phyloP scores from a whole-genome alignment of 2,113 vertebrate species.

The Psilopsiagon aurifrons region DNA sequence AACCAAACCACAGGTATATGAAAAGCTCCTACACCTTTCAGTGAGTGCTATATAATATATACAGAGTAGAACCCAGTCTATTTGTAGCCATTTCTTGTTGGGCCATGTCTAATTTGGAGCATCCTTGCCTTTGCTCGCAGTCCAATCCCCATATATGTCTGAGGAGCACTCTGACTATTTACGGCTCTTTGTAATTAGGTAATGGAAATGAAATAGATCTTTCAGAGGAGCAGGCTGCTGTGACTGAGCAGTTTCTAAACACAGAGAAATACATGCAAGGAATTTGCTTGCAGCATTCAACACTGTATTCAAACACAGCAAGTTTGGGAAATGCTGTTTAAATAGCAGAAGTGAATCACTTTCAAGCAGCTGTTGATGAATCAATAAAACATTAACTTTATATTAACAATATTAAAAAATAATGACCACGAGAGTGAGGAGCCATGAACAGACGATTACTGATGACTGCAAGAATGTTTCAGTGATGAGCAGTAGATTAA shows the following conservation, averaged over 20 bases:
- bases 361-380: constrained; percentile 6
- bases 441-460: not conserved
- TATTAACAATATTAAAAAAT: constrained; percentile 25
- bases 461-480: not conserved
- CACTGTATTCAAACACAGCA: not conserved
- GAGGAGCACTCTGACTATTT: not conserved
- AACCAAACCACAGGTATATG: not conserved
- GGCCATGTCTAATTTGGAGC: not conserved
- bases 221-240: not conserved
- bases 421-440: not conserved
- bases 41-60: fast-evolving
- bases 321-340: not conserved
- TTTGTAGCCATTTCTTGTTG: not conserved
- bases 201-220: not conserved
- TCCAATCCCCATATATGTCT: not conserved
- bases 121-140: not conserved
- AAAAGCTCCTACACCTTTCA: not conserved
- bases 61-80: not conserved
- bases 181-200: not conserved
- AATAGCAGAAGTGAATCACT: not conserved
- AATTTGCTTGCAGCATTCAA: not conserved
- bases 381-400: not conserved
- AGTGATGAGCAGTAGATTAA: not conserved
- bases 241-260: not conserved
- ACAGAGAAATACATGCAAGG: not conserved